Conservation (phyloP, 2,113 vertebrate species). For the Cyprichromis sp. region DNA sequence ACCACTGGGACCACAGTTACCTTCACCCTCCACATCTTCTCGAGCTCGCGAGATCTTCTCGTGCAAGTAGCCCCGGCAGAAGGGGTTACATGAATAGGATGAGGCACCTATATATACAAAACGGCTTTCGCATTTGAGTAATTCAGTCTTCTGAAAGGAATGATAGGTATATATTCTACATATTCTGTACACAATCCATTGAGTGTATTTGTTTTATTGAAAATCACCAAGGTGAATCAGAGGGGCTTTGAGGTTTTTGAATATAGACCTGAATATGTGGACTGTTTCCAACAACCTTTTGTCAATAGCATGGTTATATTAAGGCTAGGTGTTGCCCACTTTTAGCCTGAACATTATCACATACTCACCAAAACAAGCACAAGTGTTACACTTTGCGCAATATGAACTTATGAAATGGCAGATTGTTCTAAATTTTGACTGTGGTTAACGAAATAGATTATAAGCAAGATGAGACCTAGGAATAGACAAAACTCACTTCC, state of each 20-base stretch:
- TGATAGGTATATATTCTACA: background rate
- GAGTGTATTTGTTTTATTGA: background rate
- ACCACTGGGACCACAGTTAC: background rate
- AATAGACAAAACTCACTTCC: background rate
- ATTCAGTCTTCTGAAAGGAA: background rate
- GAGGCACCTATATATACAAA: slow-evolving; percentile 9
- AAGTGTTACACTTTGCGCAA: background rate
- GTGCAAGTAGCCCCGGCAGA: background rate
- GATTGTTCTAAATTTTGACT: background rate
- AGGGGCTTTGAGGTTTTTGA: background rate
- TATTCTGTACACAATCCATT: background rate
- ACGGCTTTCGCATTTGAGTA: slow-evolving; percentile 49
- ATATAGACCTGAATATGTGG: background rate
- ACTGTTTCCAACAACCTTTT: background rate
- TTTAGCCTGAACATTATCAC: background rate
- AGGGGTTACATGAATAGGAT: background rate
- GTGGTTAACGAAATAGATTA: background rate
- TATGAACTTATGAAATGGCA: background rate
- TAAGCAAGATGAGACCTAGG: background rate
- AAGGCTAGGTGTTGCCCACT: background rate
- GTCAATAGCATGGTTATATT: background rate
- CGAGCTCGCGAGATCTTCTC: background rate
- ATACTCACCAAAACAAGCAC: background rate
- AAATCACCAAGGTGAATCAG: background rate
- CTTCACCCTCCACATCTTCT: background rate